phyloP scores from a whole-genome alignment of 2,888 invertebrate species.

The Chirona hameri region DNA sequence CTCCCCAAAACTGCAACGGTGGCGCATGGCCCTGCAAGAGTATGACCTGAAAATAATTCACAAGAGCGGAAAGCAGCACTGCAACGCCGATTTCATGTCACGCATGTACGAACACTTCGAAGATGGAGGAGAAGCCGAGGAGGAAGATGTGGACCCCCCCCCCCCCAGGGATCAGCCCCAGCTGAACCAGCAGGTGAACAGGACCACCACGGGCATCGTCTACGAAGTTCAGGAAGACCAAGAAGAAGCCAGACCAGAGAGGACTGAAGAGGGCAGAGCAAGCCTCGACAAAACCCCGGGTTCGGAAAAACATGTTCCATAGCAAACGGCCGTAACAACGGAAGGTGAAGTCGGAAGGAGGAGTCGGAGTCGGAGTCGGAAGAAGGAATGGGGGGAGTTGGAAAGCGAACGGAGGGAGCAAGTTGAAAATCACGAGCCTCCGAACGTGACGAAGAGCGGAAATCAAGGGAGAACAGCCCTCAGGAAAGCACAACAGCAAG shows the following conservation, averaged over 20 bases:
- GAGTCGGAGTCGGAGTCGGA: neutral
- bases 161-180: too few relatives aligned
- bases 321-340: neutral
- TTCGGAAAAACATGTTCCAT: neutral
- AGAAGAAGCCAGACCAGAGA: neutral
- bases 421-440: neutral
- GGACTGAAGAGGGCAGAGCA: neutral
- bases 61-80: neutral
- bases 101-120: neutral
- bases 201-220: neutral
- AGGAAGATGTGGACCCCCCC: too few relatives aligned
- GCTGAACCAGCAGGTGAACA: too few relatives aligned
- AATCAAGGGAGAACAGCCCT: neutral
- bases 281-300: neutral
- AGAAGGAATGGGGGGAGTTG: neutral
- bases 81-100: neutral
- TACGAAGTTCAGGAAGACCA: neutral
- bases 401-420: neutral
- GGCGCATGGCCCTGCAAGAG: too few relatives aligned
- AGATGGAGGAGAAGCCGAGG: too few relatives aligned
- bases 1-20: too few relatives aligned
- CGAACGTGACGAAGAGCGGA: neutral
- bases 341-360: neutral
- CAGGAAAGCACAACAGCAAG: neutral
- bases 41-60: neutral